Evolutionary conservation across 2,797 vertebrate species (phyloP).

Genomic region (Intellagama lesueurii): DNA sequence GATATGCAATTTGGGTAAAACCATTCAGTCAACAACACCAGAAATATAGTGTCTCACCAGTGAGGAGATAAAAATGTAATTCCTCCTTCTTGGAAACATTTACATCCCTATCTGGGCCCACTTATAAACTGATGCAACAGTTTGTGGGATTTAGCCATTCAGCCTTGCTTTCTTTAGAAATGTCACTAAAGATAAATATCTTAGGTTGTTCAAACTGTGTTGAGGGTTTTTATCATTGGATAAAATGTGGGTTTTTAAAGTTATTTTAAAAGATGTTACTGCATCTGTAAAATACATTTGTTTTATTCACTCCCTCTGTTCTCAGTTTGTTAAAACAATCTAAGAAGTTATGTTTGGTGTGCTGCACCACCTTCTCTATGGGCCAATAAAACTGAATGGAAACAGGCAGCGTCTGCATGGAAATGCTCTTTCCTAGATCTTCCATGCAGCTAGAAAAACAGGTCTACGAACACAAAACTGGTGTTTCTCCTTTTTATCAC

Average conservation of each 20-base stretch:
- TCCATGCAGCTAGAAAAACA: slow-evolving; percentile 60
- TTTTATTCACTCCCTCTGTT: slow-evolving; percentile 44
- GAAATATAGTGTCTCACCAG: too few relatives aligned
- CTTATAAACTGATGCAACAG: neutral
- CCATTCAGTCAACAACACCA: too few relatives aligned
- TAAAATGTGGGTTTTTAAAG: slow-evolving; percentile 3
- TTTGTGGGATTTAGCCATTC: neutral
- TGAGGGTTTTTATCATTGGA: neutral
- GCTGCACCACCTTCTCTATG: slow-evolving; percentile 57
- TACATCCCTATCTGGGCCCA: too few relatives aligned
- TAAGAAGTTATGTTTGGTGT: slow-evolving; percentile 53
- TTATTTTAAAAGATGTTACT: slow-evolving; percentile 19
- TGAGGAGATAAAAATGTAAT: too few relatives aligned
- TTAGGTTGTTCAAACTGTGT: neutral
- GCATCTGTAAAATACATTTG: slow-evolving; percentile 31
- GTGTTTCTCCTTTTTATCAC: slow-evolving; percentile 39
- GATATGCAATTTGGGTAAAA: too few relatives aligned
- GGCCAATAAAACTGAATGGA: slow-evolving; percentile 67
- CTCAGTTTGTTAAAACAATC: slow-evolving; percentile 62
- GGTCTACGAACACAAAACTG: neutral
- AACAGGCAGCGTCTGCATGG: slow-evolving; percentile 53
- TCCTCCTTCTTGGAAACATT: too few relatives aligned
- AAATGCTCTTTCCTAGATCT: slow-evolving; percentile 48
- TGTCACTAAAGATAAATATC: neutral
- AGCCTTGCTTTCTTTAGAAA: neutral